Conservation (phyloP, 2,797 vertebrate genomes). For the Crocidura indochinensis region DNA sequence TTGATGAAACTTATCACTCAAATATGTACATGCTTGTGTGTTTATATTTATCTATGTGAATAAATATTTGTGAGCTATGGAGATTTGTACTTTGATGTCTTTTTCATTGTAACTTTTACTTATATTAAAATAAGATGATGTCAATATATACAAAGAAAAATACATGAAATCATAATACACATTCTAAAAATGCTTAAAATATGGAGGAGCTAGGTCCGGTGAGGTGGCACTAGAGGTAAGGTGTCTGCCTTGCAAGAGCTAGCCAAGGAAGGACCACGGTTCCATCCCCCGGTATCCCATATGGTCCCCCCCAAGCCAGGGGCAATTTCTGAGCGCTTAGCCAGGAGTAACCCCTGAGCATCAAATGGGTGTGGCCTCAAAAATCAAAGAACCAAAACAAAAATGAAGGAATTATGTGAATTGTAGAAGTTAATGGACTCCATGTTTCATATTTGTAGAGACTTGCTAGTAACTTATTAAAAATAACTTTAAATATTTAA, state of each 20-base stretch:
- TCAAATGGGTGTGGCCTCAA: too few relatives aligned
- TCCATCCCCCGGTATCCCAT: too few relatives aligned
- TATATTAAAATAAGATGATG: slow-evolving; percentile 48
- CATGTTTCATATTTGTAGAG: slow-evolving; percentile 62
- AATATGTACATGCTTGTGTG: not conserved
- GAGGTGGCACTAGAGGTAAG: too few relatives aligned
- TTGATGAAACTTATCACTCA: slow-evolving; percentile 62
- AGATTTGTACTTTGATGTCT: slow-evolving; percentile 6
- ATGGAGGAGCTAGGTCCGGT: not conserved
- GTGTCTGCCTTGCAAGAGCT: too few relatives aligned
- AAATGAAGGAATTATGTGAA: slow-evolving; percentile 30
- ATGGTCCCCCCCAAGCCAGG: too few relatives aligned
- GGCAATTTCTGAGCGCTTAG: too few relatives aligned
- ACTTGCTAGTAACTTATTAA: slow-evolving; percentile 63
- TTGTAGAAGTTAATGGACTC: slow-evolving; percentile 18
- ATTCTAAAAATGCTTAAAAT: slow-evolving; percentile 58
- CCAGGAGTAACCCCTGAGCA: too few relatives aligned
- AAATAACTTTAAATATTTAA: slow-evolving; percentile 69
- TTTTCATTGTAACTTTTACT: slow-evolving; percentile 47
- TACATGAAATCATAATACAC: not conserved
- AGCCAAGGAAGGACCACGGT: too few relatives aligned
- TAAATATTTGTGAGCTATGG: not conserved
- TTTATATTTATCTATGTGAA: not conserved
- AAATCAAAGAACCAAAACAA: too few relatives aligned
- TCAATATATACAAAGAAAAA: slow-evolving; percentile 10